Conservation (phyloP, 2,888 invertebrate genomes). For the Chymomyza procnemis region DNA sequence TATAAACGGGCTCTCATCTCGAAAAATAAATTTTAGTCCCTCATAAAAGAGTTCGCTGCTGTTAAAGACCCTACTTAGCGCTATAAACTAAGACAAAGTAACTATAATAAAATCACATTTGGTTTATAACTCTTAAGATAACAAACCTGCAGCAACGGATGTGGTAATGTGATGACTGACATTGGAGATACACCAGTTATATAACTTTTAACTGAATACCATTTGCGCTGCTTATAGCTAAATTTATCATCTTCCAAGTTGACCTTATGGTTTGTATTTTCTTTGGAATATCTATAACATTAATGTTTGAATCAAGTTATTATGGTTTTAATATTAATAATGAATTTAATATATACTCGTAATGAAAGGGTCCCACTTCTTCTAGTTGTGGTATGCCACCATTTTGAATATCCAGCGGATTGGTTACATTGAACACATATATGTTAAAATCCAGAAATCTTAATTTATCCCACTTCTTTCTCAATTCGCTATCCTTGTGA, state of each 20-base stretch:
- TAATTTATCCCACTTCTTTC: conserved; percentile 85
- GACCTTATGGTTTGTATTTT: conserved; percentile 86
- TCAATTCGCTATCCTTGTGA: too few relatives aligned
- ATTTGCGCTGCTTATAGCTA: conserved; percentile 83
- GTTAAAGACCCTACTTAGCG: conserved; percentile 80
- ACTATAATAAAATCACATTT: background rate
- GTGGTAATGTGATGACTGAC: conserved; percentile 84
- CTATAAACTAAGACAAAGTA: conserved; percentile 46
- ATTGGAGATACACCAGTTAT: conserved; percentile 85
- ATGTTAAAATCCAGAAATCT: conserved; percentile 81
- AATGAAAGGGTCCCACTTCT: background rate
- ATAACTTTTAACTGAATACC: conserved; percentile 82
- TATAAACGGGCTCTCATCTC: conserved; percentile 79
- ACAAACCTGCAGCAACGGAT: conserved; percentile 85
- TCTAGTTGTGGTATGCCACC: conserved; percentile 81
- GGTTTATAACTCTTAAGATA: background rate
- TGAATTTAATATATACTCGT: background rate
- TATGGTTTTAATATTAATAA: background rate
- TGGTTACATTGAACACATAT: conserved; percentile 88
- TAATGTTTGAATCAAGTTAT: background rate
- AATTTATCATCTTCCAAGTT: conserved; percentile 85
- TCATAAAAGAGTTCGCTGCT: conserved; percentile 81
- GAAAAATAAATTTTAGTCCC: conserved; percentile 85
- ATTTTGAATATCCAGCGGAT: conserved; percentile 83
- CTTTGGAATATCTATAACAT: conserved; percentile 85